Base-by-base conservation (phyloP, 1,140 invertebrate genomes). In the Phymastichus coffea region DNA sequence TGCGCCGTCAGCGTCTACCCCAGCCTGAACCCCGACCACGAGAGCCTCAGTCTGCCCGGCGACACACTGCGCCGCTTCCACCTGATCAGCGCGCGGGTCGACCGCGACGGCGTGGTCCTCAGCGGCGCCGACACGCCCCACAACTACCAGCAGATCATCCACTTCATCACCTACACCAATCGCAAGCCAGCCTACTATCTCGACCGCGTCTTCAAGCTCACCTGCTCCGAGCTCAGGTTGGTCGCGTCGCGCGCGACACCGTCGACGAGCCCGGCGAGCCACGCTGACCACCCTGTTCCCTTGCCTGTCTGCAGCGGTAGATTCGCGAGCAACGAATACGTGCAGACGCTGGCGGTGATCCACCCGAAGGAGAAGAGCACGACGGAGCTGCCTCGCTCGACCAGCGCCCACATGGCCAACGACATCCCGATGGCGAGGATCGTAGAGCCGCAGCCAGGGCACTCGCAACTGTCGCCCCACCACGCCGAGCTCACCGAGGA, bases 261-360 rank as follows among this genome's bases (percentile, higher is more conserved):
- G n/a, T n/a, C n/a, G n/a, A n/a, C n/a, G n/a, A n/a, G n/a, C n/a
- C n/a, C n/a, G n/a, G n/a, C n/a, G n/a, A n/a, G n/a, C n/a, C n/a
- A n/a, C n/a, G n/a, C n/a, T n/a, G n/a, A n/a, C n/a, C n/a, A n/a
- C n/a, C n/a, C n/a, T n/a, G n/a, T n/a, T n/a, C n/a, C n/a, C n/a
- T n/a, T n/a, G n/a, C n/a, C n/a, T 12, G 10, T 14, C 48, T 40
- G 4, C 43, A 96, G 92, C 80, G 93, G 92, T 1, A 83, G 94
- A 17, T 97, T 96, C 78, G 90, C 90, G 51, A 96, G 92, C 76
- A 96, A 97, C 78, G 93, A 97, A 81, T 95, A 96, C 75, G 88
- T 94, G 25, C 89, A 95, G 77, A 94, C 92, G 61, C 89, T 95
- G 71, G 76, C 77, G 0, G 78, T 79, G 7, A 80, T 80, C 23